phyloP scores from a whole-genome alignment of 2,113 vertebrate genomes.

The Grammomys dolichurus region DNA sequence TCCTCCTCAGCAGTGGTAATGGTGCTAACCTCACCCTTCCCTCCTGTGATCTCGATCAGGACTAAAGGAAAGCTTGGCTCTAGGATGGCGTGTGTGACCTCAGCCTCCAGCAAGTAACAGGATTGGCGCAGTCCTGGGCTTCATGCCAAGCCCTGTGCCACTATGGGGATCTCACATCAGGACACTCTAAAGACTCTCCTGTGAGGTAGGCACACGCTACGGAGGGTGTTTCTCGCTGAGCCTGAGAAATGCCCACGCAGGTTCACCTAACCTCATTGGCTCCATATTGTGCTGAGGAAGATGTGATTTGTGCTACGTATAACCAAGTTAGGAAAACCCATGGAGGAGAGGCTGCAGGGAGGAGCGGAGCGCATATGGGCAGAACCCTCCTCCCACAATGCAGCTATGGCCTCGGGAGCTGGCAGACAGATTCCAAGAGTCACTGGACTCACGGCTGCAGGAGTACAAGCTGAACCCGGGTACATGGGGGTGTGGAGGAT shows the following conservation, averaged over 20 bases:
- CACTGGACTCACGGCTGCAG: not conserved
- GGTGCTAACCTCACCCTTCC: not conserved
- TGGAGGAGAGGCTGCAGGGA: not conserved
- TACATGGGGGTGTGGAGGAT: not conserved
- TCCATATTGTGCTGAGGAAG: not conserved
- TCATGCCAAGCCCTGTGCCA: not conserved
- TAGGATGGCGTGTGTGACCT: not conserved
- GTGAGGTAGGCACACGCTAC: not conserved
- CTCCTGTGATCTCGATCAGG: not conserved
- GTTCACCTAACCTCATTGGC: not conserved
- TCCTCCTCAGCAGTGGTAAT: not conserved
- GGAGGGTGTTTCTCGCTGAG: not conserved
- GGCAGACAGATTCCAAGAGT: not conserved
- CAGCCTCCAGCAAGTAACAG: not conserved
- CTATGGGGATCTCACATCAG: not conserved
- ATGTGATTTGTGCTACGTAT: not conserved
- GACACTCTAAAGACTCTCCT: not conserved
- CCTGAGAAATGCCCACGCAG: not conserved
- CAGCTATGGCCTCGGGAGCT: not conserved
- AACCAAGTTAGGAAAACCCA: not conserved
- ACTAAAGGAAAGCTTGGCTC: not conserved
- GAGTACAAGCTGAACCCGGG: not conserved
- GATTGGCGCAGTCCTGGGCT: not conserved
- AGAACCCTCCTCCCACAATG: not conserved
- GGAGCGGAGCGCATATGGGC: accelerated